Percentiles rank a stretch among this genome's conserved stretches.
phyloP scores from a whole-genome alignment of 2,888 invertebrate genomes.

The Agriopis leucophaearia region DNA sequence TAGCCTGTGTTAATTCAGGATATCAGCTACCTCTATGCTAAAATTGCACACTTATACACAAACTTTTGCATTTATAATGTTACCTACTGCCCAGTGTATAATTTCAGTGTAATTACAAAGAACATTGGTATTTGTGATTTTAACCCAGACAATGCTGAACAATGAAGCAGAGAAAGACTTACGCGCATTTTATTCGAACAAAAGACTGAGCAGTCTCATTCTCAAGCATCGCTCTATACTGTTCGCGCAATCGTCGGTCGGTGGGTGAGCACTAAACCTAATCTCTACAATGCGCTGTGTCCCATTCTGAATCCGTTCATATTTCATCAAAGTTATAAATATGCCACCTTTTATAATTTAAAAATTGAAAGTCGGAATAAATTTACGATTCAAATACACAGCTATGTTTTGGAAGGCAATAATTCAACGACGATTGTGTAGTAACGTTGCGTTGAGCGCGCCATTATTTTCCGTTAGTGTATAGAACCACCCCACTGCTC shows the following conservation, averaged over 20 bases:
- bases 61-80: no score
- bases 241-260: constrained; percentile 19
- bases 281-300: constrained; percentile 24
- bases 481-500: constrained; percentile 50
- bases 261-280: constrained; percentile 26
- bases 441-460: constrained; percentile 48
- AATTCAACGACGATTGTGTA: constrained; percentile 52
- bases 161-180: constrained; percentile 7
- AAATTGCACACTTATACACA: no score
- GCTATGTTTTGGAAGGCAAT: constrained; percentile 47
- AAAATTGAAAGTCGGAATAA: constrained; percentile 42
- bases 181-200: constrained; percentile 24
- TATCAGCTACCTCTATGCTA: no score
- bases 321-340: constrained; percentile 32
- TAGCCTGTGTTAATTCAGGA: no score
- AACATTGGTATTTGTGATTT: neutral
- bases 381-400: constrained; percentile 43
- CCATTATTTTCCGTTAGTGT: constrained; percentile 58
- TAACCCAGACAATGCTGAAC: constrained; percentile 6
- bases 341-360: constrained; percentile 38
- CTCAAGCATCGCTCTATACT: constrained; percentile 8
- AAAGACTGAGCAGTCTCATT: constrained; percentile 19
- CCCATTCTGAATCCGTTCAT: constrained; percentile 17
- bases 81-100: neutral
- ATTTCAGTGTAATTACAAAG: neutral